Percentiles rank a stretch among this genome's conserved stretches.
phyloP scores from a whole-genome alignment of 2,888 invertebrate species.

The Xestia xanthographa region DNA sequence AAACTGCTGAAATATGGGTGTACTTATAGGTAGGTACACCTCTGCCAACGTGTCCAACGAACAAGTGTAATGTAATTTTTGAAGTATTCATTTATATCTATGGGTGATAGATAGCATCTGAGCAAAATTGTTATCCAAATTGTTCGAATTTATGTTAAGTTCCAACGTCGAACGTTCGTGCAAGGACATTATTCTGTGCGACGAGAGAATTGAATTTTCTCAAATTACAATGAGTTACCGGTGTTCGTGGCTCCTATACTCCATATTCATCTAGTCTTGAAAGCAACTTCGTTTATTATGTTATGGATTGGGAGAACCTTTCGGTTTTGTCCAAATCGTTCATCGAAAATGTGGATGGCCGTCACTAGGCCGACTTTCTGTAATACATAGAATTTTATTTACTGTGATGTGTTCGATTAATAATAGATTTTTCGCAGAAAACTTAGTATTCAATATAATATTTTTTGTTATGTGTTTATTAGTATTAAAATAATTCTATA shows the following conservation, averaged over 20 bases:
- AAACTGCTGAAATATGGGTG: neutral
- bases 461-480: neutral
- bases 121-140: neutral
- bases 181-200: neutral
- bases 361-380: neutral
- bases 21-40: neutral
- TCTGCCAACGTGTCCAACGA: neutral
- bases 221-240: constrained; percentile 29
- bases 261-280: neutral
- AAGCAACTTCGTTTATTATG: constrained; percentile 14
- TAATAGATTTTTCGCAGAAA: neutral
- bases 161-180: neutral
- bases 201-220: constrained; percentile 47
- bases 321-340: neutral
- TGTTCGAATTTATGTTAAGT: neutral
- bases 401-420: neutral
- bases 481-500: neutral
- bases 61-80: neutral
- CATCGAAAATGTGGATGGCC: neutral
- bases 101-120: neutral
- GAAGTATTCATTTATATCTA: neutral
- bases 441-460: neutral
- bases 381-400: constrained; percentile 2
- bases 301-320: neutral
- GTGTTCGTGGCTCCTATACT: neutral